These are phyloP conservation scores for Cheilosia variabilis DNA, from an alignment of 2,888 invertebrate genomes.

Conservation along the genomic window DNA sequence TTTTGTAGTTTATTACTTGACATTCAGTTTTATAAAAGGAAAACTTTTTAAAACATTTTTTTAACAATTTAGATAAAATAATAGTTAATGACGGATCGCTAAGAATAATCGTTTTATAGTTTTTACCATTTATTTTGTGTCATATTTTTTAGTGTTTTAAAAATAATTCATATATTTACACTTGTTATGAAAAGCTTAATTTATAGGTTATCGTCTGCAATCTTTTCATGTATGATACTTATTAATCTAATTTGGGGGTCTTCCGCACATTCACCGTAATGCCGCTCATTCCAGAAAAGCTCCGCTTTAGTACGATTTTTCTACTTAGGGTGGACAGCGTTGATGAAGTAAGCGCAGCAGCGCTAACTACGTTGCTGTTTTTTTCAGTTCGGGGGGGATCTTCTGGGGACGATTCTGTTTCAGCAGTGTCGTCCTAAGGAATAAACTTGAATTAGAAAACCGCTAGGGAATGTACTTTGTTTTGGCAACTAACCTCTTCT, in stretches of 20 bases:
- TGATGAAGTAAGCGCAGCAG: slow-evolving; percentile 63
- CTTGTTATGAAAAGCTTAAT: slow-evolving; percentile 29
- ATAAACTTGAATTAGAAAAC: neutral
- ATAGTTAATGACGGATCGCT: slow-evolving; percentile 13
- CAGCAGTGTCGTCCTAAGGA: slow-evolving; percentile 78
- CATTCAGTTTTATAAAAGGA: slow-evolving; percentile 40
- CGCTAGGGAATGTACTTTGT: neutral
- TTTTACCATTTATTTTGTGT: slow-evolving; percentile 13
- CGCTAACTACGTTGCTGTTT: slow-evolving; percentile 58
- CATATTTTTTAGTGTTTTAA: slow-evolving; percentile 29
- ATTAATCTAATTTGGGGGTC: slow-evolving; percentile 66
- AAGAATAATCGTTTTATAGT: slow-evolving; percentile 13
- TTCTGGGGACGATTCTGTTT: slow-evolving; percentile 70
- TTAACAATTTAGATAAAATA: slow-evolving; percentile 35
- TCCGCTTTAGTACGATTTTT: slow-evolving; percentile 80
- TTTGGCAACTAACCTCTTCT: slow-evolving; percentile 78
- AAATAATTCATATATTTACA: slow-evolving; percentile 66
- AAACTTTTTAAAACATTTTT: slow-evolving; percentile 33
- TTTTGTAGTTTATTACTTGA: slow-evolving; percentile 37
- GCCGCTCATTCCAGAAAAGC: slow-evolving; percentile 46
- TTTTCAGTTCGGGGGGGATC: slow-evolving; percentile 50
- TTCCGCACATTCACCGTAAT: slow-evolving; percentile 66
- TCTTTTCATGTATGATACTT: slow-evolving; percentile 32
- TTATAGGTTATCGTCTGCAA: slow-evolving; percentile 60
- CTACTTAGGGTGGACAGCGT: slow-evolving; percentile 78